These are phyloP conservation scores for Tympanoctomys barrerae DNA, from an alignment of 2,797 vertebrate genomes.

Conservation along the genomic window DNA sequence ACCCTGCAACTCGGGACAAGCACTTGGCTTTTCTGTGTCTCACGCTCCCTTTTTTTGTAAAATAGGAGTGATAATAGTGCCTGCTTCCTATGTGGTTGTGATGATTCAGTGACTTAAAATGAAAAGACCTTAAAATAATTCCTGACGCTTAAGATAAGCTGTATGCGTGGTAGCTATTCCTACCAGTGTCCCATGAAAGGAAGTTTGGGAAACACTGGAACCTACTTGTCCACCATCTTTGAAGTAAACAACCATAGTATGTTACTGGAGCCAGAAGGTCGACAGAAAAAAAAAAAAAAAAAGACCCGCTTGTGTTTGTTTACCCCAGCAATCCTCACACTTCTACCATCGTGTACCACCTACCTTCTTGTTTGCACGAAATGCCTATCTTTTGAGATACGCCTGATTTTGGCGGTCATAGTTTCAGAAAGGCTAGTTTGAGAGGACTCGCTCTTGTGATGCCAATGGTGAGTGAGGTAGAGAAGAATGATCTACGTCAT, in stretches of 20 bases:
- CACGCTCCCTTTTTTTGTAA: slow-evolving; percentile 55
- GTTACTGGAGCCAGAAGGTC: not conserved
- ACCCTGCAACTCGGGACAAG: not conserved
- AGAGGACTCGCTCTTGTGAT: not conserved
- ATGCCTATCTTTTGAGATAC: not conserved
- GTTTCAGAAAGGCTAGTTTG: not conserved
- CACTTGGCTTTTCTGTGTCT: not conserved
- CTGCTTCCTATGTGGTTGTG: not conserved
- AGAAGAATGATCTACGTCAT: not conserved
- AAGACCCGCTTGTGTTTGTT: not conserved
- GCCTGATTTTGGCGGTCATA: not conserved
- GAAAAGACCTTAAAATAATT: not conserved
- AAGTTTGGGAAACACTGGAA: not conserved
- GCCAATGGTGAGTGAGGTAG: not conserved
- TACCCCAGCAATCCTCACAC: not conserved
- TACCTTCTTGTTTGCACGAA: not conserved
- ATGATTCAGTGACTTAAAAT: not conserved
- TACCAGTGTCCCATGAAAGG: not conserved
- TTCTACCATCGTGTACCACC: not conserved
- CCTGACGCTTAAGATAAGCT: not conserved
- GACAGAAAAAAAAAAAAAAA: not conserved
- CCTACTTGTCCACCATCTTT: not conserved
- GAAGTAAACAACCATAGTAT: not conserved
- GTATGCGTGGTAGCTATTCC: not conserved
- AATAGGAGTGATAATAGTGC: not conserved